Evolutionary conservation across 1,140 invertebrate genomes (phyloP), one percentile per base, ranked within the genome.

Genomic region (Globodera rostochiensis): DNA sequence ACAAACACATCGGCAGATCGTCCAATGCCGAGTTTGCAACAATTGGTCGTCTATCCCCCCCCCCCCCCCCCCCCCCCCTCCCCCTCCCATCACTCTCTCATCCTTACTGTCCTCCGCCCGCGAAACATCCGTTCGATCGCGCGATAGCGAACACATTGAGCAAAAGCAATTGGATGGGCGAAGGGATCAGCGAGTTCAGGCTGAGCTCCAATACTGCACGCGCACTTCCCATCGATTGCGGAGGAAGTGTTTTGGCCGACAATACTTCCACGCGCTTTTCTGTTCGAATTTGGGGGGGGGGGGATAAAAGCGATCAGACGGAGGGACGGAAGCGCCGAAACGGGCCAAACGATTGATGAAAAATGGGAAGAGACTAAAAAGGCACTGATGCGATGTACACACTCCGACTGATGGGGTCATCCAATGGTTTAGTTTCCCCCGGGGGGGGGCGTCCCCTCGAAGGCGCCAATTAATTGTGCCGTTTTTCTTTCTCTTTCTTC

Each of bases 71-170:
- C 11, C 50, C 6, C 25, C 2, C n/a, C n/a, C n/a, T n/a, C n/a
- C n/a, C n/a, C n/a, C n/a, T n/a, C 53, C 57, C 3, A 6, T 50
- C 19, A 8, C 46, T 21, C 25, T 21, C 25, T 19, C 19, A 5
- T 3, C 21, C 46, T 45, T 60, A 76, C 74, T 76, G 74, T 70
- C 77, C 77, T 69, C 77, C 77, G 9, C 77, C 77, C 11, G 77
- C 77, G 6, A 78, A 69, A 78, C 77, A 78, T 36, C 77, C 77
- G 66, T 9, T 6, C n/a, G 64, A 15, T 36, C 25, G 77, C 3
- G 49, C 66, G 47, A 78, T 64, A 21, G 66, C 50, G n/a, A 77
- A 77, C 57, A 60, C 50, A 21, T 25, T 49, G 0, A 78, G 13
- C 25, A 78, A 21, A 46, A 49, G 69, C n/a, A 45, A 78, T 70